Conservation (phyloP, 2,797 vertebrate species). For the Hyperoplus immaculatus region DNA sequence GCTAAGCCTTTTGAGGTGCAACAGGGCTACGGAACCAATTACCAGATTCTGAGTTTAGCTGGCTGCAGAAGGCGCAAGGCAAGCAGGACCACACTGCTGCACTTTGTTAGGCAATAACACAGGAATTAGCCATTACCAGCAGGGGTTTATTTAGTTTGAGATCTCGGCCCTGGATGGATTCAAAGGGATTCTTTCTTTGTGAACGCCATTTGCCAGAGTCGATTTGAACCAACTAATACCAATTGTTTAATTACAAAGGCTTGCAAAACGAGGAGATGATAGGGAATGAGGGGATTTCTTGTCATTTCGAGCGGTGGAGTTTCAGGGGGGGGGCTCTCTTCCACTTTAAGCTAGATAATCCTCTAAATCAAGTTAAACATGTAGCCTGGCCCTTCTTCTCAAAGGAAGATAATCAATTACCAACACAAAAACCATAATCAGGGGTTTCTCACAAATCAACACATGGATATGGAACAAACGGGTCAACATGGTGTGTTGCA, state of each 20-base stretch:
- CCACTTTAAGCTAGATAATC: slow-evolving; percentile 72
- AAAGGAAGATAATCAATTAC: slow-evolving; percentile 73
- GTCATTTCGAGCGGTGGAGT: slow-evolving; percentile 43
- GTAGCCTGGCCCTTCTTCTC: slow-evolving; percentile 53
- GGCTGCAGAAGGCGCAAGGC: slow-evolving; percentile 42
- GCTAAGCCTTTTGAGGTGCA: slow-evolving; percentile 74
- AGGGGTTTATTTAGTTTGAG: slow-evolving; percentile 41
- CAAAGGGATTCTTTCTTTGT: slow-evolving; percentile 23
- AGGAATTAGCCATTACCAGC: slow-evolving; percentile 52
- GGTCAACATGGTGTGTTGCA: slow-evolving; percentile 69
- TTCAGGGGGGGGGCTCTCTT: slow-evolving; percentile 31
- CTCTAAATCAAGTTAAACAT: slow-evolving; percentile 76
- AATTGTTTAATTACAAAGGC: slow-evolving; percentile 62
- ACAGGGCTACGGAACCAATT: slow-evolving; percentile 75
- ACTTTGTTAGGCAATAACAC: slow-evolving; percentile 58
- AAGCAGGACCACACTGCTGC: slow-evolving; percentile 52
- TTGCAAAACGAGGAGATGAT: slow-evolving; percentile 18
- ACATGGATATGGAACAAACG: slow-evolving; percentile 61
- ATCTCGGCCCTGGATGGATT: slow-evolving; percentile 42
- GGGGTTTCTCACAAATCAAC: slow-evolving; percentile 57
- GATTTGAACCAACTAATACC: slow-evolving; percentile 36
- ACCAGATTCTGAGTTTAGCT: slow-evolving; percentile 56
- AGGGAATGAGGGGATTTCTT: slow-evolving; percentile 50
- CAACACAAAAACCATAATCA: slow-evolving; percentile 56
- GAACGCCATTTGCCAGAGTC: slow-evolving; percentile 41